phyloP scores from a whole-genome alignment of 1,140 invertebrate species.

The Venustaconcha ellipsiformis region DNA sequence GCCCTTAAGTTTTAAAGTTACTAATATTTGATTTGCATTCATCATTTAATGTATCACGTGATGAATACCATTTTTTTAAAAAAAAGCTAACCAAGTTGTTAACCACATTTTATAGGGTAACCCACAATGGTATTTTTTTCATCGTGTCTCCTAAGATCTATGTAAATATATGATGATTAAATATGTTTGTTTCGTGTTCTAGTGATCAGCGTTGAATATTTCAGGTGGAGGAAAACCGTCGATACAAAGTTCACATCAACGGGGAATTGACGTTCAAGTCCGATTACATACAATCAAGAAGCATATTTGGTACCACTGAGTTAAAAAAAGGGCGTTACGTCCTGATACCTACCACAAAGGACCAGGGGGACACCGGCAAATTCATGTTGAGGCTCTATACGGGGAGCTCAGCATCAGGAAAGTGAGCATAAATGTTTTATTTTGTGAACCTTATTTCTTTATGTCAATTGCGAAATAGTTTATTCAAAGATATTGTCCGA shows the following conservation, averaged over 20 bases:
- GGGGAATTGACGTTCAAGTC: conserved; percentile 67
- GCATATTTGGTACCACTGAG: conserved; percentile 69
- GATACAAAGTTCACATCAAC: conserved; percentile 71
- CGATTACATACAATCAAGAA: conserved; percentile 71
- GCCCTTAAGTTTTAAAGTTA: too few relatives aligned
- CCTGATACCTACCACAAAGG: conserved; percentile 75
- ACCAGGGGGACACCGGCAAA: conserved; percentile 70
- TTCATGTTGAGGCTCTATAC: conserved; percentile 75
- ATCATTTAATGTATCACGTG: neutral
- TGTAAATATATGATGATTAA: neutral
- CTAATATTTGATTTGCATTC: too few relatives aligned
- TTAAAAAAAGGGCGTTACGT: conserved; percentile 73
- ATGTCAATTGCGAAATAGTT: neutral
- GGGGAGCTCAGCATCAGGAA: conserved; percentile 38
- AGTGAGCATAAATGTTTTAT: conserved; percentile 28
- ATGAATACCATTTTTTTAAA: neutral
- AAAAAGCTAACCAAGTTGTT: neutral
- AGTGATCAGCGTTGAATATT: conserved; percentile 21
- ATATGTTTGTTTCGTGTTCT: neutral
- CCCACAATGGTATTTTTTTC: neutral
- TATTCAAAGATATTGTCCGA: neutral
- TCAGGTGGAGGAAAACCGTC: conserved; percentile 75
- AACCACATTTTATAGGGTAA: neutral
- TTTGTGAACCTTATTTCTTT: neutral
- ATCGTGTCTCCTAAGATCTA: neutral